A percentile compares a stretch with the other conserved stretches of the same genome.
Conservation (phyloP, 2,888 invertebrate species). For the Shargacucullia verbasci region DNA sequence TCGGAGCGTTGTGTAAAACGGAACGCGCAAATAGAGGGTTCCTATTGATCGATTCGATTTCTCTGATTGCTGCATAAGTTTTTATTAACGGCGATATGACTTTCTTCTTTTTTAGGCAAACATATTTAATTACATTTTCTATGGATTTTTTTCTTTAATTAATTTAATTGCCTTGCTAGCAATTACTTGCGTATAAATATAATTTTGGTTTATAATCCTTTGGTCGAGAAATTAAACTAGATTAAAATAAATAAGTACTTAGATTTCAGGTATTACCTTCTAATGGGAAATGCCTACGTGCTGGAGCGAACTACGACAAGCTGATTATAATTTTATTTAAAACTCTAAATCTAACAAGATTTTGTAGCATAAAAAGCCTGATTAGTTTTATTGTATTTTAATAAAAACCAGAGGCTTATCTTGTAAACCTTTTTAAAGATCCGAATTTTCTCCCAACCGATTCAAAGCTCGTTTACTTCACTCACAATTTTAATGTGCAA, state of each 20-base stretch:
- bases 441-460: constrained; percentile 18
- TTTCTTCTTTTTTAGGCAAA: constrained; percentile 12
- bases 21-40: constrained; percentile 83
- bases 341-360: too few relatives aligned
- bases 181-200: not conserved
- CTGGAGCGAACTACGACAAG: too few relatives aligned
- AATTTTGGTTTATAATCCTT: too few relatives aligned
- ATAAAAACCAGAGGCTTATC: too few relatives aligned
- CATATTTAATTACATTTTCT: not conserved
- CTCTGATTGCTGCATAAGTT: constrained; percentile 64
- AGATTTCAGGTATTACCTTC: too few relatives aligned
- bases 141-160: not conserved
- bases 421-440: constrained; percentile 1
- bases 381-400: too few relatives aligned
- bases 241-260: too few relatives aligned
- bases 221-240: too few relatives aligned
- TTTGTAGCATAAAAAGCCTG: too few relatives aligned
- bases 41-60: constrained; percentile 77
- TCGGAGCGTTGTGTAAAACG: constrained; percentile 74
- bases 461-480: constrained; percentile 67
- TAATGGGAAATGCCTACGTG: too few relatives aligned
- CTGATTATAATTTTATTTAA: too few relatives aligned
- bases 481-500: constrained; percentile 72
- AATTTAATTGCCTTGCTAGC: not conserved
- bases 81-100: constrained; percentile 49